Conservation (phyloP, 1,140 invertebrate genomes). For the Chlorops oryzae region DNA sequence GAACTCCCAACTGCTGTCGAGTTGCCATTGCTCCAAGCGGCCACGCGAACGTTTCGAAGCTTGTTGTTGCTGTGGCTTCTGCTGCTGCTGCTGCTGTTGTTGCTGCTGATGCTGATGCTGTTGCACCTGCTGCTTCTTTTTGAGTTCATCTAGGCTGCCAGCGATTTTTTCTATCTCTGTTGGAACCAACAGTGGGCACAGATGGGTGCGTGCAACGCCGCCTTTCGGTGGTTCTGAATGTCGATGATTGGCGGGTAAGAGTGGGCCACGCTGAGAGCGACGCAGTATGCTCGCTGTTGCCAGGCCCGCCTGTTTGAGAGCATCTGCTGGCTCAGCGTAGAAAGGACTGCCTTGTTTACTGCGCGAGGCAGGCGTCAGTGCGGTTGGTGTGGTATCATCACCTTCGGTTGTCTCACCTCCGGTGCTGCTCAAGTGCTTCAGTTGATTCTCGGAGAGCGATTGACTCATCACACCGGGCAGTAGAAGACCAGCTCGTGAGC, state of each 20-base stretch:
- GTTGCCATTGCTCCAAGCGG: constrained; percentile 63
- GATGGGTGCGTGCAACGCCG: constrained; percentile 20
- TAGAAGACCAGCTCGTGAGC: constrained; percentile 34
- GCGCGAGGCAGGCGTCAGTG: constrained; percentile 30
- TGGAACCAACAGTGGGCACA: constrained; percentile 25
- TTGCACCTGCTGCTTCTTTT: constrained; percentile 34
- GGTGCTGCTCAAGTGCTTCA: constrained; percentile 9
- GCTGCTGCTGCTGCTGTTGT: constrained; percentile 20
- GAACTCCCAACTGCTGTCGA: constrained; percentile 84
- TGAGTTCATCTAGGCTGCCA: constrained; percentile 42
- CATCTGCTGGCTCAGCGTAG: constrained; percentile 87
- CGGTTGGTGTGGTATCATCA: constrained; percentile 35
- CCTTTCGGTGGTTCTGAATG: constrained; percentile 55
- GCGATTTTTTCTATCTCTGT: constrained; percentile 39
- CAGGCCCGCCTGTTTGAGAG: constrained; percentile 55
- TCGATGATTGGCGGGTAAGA: constrained; percentile 48
- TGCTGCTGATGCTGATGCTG: constrained; percentile 18
- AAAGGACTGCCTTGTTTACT: constrained; percentile 70
- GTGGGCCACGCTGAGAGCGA: constrained; percentile 33
- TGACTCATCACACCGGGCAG: constrained; percentile 34
- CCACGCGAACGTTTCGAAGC: constrained; percentile 35
- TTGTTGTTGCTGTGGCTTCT: constrained; percentile 21
- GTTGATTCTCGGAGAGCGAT: constrained; percentile 22
- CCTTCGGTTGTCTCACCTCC: constrained; percentile 22
- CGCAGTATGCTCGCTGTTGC: constrained; percentile 46